These are phyloP conservation scores for Aurelia aurita DNA, from an alignment of 30 jellyfish, hydroid and myxozoan species.

Conservation along the genomic window DNA sequence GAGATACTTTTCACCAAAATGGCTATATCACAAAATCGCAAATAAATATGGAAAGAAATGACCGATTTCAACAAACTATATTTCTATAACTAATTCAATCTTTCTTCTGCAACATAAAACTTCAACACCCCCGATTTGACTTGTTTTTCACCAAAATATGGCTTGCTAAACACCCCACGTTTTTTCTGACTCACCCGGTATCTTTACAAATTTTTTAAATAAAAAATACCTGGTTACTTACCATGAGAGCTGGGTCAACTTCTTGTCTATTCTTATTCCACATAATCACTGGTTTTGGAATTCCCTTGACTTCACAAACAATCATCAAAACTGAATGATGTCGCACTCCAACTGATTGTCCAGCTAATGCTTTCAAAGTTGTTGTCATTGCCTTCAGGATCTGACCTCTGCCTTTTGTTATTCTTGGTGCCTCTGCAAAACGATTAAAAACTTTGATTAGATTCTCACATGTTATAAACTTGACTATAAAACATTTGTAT, in stretches of 20 bases:
- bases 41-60: no score
- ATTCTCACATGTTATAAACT: not conserved
- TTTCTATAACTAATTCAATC: no score
- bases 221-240: constrained; percentile 14
- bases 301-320: constrained; percentile 76
- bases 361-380: constrained; percentile 59
- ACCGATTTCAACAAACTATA: no score
- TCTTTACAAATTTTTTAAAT: no score
- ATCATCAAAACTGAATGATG: constrained; percentile 63
- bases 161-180: no score
- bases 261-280: constrained; percentile 81
- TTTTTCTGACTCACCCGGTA: no score
- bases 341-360: constrained; percentile 46
- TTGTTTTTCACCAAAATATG: no score
- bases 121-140: no score
- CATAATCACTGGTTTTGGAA: constrained; percentile 71
- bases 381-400: constrained; percentile 21
- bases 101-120: no score
- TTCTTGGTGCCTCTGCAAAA: constrained; percentile 63
- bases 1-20: no score
- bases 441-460: not conserved
- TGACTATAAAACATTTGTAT: not conserved
- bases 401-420: constrained; percentile 36
- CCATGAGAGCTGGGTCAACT: constrained; percentile 50
- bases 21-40: no score